Evolutionary conservation across 2,797 vertebrate genomes (phyloP).

Genomic region (Enoplosus armatus): DNA sequence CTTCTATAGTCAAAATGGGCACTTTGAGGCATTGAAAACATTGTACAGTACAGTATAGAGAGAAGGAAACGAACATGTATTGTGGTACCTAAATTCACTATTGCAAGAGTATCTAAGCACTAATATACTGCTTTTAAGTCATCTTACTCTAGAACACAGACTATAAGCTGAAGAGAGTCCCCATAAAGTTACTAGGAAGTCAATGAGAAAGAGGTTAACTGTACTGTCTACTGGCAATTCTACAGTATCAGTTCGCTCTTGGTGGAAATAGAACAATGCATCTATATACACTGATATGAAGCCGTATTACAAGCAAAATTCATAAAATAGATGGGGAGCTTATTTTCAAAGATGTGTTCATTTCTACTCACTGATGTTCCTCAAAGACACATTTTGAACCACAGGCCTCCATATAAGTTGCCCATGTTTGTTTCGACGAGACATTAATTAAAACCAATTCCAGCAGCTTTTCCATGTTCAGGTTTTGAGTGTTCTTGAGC

Average conservation of each 20-base stretch:
- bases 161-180: constrained; percentile 67
- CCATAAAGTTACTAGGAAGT: constrained; percentile 59
- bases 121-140: constrained; percentile 69
- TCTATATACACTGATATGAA: constrained; percentile 51
- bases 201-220: constrained; percentile 51
- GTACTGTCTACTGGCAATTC: constrained; percentile 34
- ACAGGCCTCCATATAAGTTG: constrained; percentile 36
- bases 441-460: constrained; percentile 28
- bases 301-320: constrained; percentile 13
- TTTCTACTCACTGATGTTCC: constrained; percentile 12
- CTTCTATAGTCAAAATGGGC: constrained; percentile 74
- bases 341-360: constrained; percentile 23
- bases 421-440: background rate
- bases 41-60: constrained; percentile 68
- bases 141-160: constrained; percentile 78
- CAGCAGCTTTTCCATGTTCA: constrained; percentile 42
- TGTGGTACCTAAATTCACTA: constrained; percentile 83
- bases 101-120: constrained; percentile 78
- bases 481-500: constrained; percentile 12
- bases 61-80: constrained; percentile 68
- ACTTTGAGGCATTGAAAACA: constrained; percentile 82
- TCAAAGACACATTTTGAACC: constrained; percentile 17
- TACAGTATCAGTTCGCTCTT: constrained; percentile 46
- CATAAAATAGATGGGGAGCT: constrained; percentile 13
- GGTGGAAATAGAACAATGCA: constrained; percentile 36